Conservation (phyloP, 1,140 invertebrate genomes). For the Leptoteleia sp. region DNA sequence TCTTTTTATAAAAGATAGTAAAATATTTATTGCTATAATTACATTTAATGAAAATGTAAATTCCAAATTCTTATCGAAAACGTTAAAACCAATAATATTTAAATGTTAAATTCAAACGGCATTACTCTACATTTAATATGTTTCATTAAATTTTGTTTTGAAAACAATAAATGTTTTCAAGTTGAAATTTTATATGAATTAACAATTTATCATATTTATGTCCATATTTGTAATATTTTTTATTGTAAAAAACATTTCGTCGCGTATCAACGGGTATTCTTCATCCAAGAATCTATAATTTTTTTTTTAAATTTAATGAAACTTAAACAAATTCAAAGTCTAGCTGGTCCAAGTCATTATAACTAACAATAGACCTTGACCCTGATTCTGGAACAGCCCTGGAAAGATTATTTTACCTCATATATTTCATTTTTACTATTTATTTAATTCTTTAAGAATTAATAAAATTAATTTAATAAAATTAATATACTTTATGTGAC, state of each 20-base stretch:
- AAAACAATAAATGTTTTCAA: no score
- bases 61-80: slow-evolving; percentile 2
- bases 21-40: slow-evolving; percentile 58
- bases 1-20: slow-evolving; percentile 47
- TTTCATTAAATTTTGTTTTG: slow-evolving; percentile 34
- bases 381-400: slow-evolving; percentile 83
- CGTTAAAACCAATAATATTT: no score
- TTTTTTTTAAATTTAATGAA: slow-evolving; percentile 64
- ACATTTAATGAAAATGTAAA: slow-evolving; percentile 32
- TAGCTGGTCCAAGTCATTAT: slow-evolving; percentile 92
- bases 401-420: slow-evolving; percentile 78
- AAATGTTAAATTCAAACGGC: slow-evolving; percentile 10
- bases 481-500: no score
- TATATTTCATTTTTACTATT: slow-evolving; percentile 20
- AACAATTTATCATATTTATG: no score
- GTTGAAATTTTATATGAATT: no score
- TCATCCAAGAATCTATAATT: no score
- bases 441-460: slow-evolving; percentile 9
- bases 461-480: no score
- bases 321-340: slow-evolving; percentile 87
- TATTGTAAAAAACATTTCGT: no score
- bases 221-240: no score
- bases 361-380: slow-evolving; percentile 87
- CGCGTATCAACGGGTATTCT: no score
- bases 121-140: slow-evolving; percentile 3